Evolutionary conservation across 2,888 invertebrate genomes (phyloP).

Genomic region (Pseudolycoriella hygida): DNA sequence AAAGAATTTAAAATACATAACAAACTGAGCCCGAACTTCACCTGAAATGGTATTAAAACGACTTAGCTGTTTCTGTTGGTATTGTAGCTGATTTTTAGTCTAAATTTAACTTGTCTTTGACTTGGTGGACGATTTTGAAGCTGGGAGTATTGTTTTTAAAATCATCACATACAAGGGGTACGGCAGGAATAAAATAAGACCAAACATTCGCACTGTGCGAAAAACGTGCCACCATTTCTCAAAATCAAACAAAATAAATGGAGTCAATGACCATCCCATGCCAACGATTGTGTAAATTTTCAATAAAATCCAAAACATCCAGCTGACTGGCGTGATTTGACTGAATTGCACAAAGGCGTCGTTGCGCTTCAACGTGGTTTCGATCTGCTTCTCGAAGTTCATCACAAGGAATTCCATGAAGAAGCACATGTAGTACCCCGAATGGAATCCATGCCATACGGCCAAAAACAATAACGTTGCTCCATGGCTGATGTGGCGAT

Average conservation of each 20-base stretch:
- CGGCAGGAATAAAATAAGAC: conserved; percentile 44
- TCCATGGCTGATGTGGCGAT: conserved; percentile 62
- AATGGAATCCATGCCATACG: conserved; percentile 89
- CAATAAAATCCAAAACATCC: conserved; percentile 37
- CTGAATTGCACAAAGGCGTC: conserved; percentile 31
- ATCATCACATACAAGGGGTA: conserved; percentile 28
- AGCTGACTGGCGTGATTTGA: conserved; percentile 24
- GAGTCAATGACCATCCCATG: conserved; percentile 67
- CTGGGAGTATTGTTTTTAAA: background rate
- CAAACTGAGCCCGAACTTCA: too few relatives aligned
- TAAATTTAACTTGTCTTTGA: too few relatives aligned
- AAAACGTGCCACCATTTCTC: conserved; percentile 49
- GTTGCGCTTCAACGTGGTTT: conserved; percentile 35
- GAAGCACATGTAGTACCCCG: conserved; percentile 89
- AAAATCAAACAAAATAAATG: conserved; percentile 54
- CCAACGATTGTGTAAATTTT: conserved; percentile 60
- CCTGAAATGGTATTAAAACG: too few relatives aligned
- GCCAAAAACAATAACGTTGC: conserved; percentile 75
- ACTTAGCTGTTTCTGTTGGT: too few relatives aligned
- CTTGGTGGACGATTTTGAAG: background rate
- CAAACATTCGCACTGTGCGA: conserved; percentile 45
- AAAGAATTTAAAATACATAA: too few relatives aligned
- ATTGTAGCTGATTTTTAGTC: too few relatives aligned
- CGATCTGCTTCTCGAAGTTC: conserved; percentile 61
- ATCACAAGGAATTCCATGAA: conserved; percentile 80